Conservation (phyloP, 2,113 vertebrate species). For the Pituophis catenifer region DNA sequence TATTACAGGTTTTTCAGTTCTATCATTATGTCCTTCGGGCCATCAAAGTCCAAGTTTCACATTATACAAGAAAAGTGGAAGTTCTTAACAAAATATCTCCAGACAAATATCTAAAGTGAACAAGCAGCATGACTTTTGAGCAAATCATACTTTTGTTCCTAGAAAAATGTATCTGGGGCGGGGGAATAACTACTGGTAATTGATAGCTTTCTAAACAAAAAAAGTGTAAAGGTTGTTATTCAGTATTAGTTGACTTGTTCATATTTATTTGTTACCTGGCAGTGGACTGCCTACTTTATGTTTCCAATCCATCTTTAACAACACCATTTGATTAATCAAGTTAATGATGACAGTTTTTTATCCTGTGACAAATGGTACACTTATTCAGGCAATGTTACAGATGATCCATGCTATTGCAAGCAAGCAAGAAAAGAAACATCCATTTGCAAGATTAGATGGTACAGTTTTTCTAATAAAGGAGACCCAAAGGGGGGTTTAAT, state of each 20-base stretch:
- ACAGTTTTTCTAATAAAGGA: conserved; percentile 48
- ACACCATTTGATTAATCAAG: conserved; percentile 76
- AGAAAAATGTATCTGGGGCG: conserved; percentile 66
- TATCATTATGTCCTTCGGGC: conserved; percentile 64
- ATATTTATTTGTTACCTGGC: conserved; percentile 81
- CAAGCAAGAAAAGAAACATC: conserved; percentile 63
- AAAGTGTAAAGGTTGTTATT: conserved; percentile 69
- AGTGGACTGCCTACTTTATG: conserved; percentile 72
- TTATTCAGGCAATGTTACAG: conserved; percentile 66
- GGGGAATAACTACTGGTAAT: conserved; percentile 66
- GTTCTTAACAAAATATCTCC: conserved; percentile 43
- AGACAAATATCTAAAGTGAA: conserved; percentile 31
- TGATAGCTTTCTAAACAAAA: conserved; percentile 77
- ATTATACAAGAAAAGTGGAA: conserved; percentile 62
- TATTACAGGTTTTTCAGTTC: conserved; percentile 43
- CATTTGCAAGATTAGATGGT: conserved; percentile 60
- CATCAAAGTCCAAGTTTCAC: conserved; percentile 54
- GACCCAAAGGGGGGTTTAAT: conserved; percentile 47
- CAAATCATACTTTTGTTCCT: conserved; percentile 61
- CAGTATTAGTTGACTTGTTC: conserved; percentile 78
- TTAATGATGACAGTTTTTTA: conserved; percentile 74
- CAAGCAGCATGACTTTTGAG: conserved; percentile 71
- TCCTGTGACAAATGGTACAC: conserved; percentile 69
- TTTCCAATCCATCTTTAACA: conserved; percentile 75
- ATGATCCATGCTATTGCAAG: conserved; percentile 68